Evolutionary conservation across 2,888 invertebrate genomes (phyloP).

Genomic region (Leucoptera coffeella): DNA sequence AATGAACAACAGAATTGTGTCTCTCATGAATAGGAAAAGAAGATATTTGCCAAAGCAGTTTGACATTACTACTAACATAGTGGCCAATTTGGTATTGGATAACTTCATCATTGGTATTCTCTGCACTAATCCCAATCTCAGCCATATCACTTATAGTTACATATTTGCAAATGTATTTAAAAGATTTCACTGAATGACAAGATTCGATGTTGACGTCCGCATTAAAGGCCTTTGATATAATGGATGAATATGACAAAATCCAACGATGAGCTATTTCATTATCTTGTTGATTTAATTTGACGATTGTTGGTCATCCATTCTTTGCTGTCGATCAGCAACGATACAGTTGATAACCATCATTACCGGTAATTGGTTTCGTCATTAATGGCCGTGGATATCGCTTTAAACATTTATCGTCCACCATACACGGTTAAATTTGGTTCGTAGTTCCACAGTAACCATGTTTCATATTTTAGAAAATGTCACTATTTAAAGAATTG

Average conservation of each 20-base stretch:
- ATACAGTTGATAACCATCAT: constrained; percentile 4
- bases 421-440: constrained; percentile 5
- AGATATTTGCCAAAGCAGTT: constrained; percentile 12
- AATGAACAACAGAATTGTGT: constrained; percentile 10
- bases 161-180: constrained; percentile 3
- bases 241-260: constrained; percentile 10
- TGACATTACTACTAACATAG: constrained; percentile 13
- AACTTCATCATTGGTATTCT: constrained; percentile 10
- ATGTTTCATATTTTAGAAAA: constrained; percentile 4
- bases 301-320: constrained; percentile 8
- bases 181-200: constrained; percentile 1
- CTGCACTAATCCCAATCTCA: constrained; percentile 7
- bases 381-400: too few relatives aligned
- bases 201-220: constrained; percentile 9
- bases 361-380: not conserved
- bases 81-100: constrained; percentile 11
- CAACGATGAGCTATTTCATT: constrained; percentile 9
- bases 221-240: constrained; percentile 9
- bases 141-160: constrained; percentile 9
- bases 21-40: constrained; percentile 9
- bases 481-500: too few relatives aligned
- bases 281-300: not conserved
- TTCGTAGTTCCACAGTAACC: constrained; percentile 5
- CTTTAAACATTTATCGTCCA: too few relatives aligned
- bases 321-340: constrained; percentile 9